A percentile compares a stretch with the other conserved stretches of the same genome.
Evolutionary conservation across 2,888 invertebrate species (phyloP).

Genomic region (Campoletis raptor): DNA sequence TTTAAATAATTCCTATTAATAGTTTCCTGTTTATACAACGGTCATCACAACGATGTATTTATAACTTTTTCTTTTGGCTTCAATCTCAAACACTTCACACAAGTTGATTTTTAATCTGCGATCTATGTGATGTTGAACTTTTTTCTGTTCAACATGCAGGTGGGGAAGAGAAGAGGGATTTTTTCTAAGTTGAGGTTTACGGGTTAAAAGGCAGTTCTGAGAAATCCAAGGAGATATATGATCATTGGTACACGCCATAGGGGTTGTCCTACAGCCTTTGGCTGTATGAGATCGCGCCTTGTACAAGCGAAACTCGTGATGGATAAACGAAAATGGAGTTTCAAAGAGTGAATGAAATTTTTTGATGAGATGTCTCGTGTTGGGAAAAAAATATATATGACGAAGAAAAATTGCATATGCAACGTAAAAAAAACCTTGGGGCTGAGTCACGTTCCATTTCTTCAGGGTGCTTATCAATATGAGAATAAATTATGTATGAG

Average conservation of each 20-base stretch:
- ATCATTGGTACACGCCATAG: conserved; percentile 42
- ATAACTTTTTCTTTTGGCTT: not conserved
- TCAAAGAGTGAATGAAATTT: conserved; percentile 62
- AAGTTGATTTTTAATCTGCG: conserved; percentile 72
- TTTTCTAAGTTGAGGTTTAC: conserved; percentile 18
- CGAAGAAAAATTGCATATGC: conserved; percentile 17
- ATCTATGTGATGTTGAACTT: conserved; percentile 68
- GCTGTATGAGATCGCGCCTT: conserved; percentile 67
- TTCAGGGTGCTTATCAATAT: conserved; percentile 24
- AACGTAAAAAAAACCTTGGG: conserved; percentile 35
- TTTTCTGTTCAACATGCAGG: conserved; percentile 74
- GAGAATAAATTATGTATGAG: conserved; percentile 18
- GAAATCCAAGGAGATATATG: conserved; percentile 67
- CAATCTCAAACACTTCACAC: conserved; percentile 71
- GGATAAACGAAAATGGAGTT: conserved; percentile 57
- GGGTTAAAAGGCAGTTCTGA: conserved; percentile 46
- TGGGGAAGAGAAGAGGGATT: not conserved
- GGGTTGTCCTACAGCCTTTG: conserved; percentile 74
- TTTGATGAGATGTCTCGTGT: conserved; percentile 54
- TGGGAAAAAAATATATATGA: conserved; percentile 21
- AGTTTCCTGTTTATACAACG: not conserved
- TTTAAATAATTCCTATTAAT: not conserved
- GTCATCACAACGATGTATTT: conserved; percentile 3
- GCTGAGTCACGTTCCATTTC: conserved; percentile 53
- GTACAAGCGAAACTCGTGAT: conserved; percentile 33